Percentiles rank a stretch among this genome's conserved stretches.
phyloP scores from a whole-genome alignment of 2,888 invertebrate species.

The Limnephilus marmoratus region DNA sequence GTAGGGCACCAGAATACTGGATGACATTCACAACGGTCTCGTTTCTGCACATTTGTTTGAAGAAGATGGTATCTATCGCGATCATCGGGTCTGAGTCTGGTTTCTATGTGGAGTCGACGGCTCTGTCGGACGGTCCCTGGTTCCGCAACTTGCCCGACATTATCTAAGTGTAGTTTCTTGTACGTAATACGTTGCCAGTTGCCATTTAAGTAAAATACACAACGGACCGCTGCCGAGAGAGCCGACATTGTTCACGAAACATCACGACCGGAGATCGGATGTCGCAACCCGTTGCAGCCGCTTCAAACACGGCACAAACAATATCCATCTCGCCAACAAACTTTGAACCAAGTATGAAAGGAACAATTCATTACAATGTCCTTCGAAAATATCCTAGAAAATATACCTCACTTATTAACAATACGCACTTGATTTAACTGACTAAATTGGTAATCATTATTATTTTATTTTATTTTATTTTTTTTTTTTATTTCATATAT shows the following conservation, averaged over 20 bases:
- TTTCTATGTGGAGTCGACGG: neutral
- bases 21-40: constrained; percentile 29
- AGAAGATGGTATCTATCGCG: constrained; percentile 44
- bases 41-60: constrained; percentile 36
- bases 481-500: too few relatives aligned
- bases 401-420: neutral
- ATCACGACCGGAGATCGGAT: constrained; percentile 59
- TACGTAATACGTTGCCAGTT: constrained; percentile 49
- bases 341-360: neutral
- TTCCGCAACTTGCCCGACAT: constrained; percentile 55
- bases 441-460: neutral
- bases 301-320: neutral
- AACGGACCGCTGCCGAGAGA: constrained; percentile 44
- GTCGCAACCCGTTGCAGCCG: constrained; percentile 55
- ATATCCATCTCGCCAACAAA: neutral
- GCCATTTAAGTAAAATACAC: constrained; percentile 59
- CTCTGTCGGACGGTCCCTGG: constrained; percentile 38
- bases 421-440: neutral
- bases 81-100: constrained; percentile 16
- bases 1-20: constrained; percentile 28
- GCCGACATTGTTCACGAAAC: constrained; percentile 42
- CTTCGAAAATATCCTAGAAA: neutral
- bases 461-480: too few relatives aligned
- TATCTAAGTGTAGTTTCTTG: constrained; percentile 52
- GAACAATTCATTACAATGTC: neutral